Evolutionary conservation across 2,113 vertebrate species (phyloP).

Genomic region (Sminthopsis crassicaudata): DNA sequence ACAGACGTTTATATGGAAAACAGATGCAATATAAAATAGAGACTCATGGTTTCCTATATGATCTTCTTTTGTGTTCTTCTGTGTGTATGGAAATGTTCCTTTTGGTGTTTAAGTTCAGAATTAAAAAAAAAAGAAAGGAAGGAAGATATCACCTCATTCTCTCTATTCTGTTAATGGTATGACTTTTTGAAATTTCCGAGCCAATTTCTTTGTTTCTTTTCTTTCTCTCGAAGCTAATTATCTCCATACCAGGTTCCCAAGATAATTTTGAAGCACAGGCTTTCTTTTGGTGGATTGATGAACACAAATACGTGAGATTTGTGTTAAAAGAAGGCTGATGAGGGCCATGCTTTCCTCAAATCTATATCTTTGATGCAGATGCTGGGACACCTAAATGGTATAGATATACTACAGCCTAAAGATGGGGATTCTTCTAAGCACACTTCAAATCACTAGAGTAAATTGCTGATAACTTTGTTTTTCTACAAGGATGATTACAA

Average conservation of each 20-base stretch:
- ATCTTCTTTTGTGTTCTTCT: background rate
- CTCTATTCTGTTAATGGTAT: background rate
- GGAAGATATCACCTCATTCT: background rate
- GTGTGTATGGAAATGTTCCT: background rate
- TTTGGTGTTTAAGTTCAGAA: background rate
- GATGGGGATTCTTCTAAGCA: background rate
- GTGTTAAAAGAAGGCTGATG: background rate
- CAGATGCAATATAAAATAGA: background rate
- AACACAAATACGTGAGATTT: background rate
- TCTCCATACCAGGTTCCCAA: background rate
- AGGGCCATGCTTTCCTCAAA: background rate
- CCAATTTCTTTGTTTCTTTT: background rate
- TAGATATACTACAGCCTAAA: background rate
- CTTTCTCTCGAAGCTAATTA: background rate
- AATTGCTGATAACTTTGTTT: background rate
- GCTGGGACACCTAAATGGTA: background rate
- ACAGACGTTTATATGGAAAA: background rate
- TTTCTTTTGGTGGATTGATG: background rate
- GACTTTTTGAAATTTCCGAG: background rate
- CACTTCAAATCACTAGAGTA: background rate
- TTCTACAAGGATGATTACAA: background rate
- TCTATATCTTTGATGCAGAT: background rate
- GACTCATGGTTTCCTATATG: background rate
- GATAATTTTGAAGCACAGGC: background rate
- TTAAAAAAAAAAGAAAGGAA: background rate